Base-by-base conservation (phyloP, 2,113 vertebrate genomes). In the Rhineura floridana region DNA sequence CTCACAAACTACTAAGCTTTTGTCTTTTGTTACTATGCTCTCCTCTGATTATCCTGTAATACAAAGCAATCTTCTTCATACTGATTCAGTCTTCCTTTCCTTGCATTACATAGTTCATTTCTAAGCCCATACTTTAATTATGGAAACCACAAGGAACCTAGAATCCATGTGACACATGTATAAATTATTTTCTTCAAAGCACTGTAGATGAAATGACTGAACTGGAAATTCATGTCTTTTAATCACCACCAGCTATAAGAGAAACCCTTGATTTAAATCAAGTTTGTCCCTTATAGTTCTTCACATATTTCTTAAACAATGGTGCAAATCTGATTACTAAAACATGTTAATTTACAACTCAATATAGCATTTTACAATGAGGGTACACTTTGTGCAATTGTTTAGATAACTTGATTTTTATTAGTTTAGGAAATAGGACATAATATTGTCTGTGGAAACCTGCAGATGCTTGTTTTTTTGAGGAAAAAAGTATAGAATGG, bases 11-110 rank as follows among this genome's bases (percentile, higher is more conserved):
- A 82, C 90, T 25, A 89, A 96, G 89, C 91, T 95, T 94, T 92
- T 88, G 93, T 94, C 95, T 91, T 93, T 89, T 93, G 85, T 89
- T 88, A 90, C 84, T 91, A 92, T 62, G 88, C 75, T 88, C 86
- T 87, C 62, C 79, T 73, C 23, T 86, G 87, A 88, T 76, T 89
- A 70, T 83, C 55, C 65, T 42, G 50, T 55, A 21, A 48, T 44
- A 77, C 42, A 93, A n/a, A 25, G 92, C 79, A 39, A 21, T 89
- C 87, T 89, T 88, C 83, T 77, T 92, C 12, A 76, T 93, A 91
- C 94, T 94, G 94, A 81, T 85, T 46, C 85, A 62, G 86, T 87
- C 91, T 90, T 82, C 76, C 90, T 91, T 82, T 93, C 9, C 87
- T 67, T 85, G 42, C 1, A 1, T 0, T 11, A 76, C 69, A 42